These are phyloP conservation scores for Dynastes hyllus DNA, from an alignment of 2,888 invertebrate genomes.

Conservation along the genomic window DNA sequence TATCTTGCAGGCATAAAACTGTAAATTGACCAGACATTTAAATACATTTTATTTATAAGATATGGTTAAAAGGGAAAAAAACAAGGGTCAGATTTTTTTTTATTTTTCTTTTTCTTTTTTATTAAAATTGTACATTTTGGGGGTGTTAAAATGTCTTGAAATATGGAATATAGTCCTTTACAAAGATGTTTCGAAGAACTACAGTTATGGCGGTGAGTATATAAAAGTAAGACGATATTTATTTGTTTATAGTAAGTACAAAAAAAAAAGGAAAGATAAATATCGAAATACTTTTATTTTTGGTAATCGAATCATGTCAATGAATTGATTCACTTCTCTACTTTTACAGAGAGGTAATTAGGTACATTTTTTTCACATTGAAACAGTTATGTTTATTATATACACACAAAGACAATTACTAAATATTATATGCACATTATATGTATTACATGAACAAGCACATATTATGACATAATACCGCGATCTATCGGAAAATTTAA, in stretches of 20 bases:
- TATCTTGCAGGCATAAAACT: constrained; percentile 29
- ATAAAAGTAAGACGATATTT: constrained; percentile 27
- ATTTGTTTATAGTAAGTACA: neutral
- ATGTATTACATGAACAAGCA: constrained; percentile 28
- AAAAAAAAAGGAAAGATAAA: neutral
- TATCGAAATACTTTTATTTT: constrained; percentile 9
- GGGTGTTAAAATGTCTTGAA: too few species aligned
- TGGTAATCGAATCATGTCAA: constrained; percentile 12
- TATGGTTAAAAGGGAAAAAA: too few species aligned
- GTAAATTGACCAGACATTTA: constrained; percentile 50
- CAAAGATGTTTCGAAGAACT: too few species aligned
- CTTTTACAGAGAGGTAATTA: constrained; percentile 1
- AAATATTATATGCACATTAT: constrained; percentile 33
- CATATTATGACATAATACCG: neutral
- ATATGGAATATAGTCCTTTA: too few species aligned
- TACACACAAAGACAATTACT: constrained; percentile 16
- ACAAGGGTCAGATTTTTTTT: constrained; percentile 10
- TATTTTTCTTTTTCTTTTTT: neutral
- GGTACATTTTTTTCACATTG: constrained; percentile 19
- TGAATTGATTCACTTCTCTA: constrained; percentile 33
- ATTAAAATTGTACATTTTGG: neutral
- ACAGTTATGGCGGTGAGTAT: neutral
- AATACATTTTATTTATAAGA: constrained; percentile 39
- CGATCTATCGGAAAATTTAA: neutral
- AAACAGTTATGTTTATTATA: constrained; percentile 25